These are phyloP conservation scores for Trissolcus japonicus DNA, from an alignment of 2,888 invertebrate genomes.

Conservation along the genomic window DNA sequence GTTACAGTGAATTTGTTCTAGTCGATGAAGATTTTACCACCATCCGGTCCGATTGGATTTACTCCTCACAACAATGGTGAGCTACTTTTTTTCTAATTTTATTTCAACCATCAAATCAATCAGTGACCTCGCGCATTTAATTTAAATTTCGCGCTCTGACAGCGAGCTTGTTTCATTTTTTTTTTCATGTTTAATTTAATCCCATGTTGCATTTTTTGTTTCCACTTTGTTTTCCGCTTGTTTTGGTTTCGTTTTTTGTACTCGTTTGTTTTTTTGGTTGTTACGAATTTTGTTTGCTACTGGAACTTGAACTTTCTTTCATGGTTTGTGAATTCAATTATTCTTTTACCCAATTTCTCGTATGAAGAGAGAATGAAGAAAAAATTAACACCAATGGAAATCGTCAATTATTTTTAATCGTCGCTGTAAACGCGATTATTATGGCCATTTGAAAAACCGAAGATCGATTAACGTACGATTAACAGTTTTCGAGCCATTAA, in stretches of 20 bases:
- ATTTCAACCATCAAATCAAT: not conserved
- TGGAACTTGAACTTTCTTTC: no score
- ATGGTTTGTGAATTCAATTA: not conserved
- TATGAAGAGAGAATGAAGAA: no score
- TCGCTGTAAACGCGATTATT: not conserved
- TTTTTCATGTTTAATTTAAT: not conserved
- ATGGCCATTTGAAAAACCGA: no score
- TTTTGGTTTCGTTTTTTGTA: no score
- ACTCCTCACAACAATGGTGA: conserved; percentile 37
- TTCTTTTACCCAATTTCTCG: no score
- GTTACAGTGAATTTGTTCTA: conserved; percentile 45
- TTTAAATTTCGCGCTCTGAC: not conserved
- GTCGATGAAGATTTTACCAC: conserved; percentile 34
- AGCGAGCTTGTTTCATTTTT: not conserved
- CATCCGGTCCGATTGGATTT: conserved; percentile 36
- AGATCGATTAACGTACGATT: no score
- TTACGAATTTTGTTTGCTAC: no score
- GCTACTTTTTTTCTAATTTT: not conserved
- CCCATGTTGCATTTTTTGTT: no score
- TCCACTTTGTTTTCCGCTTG: no score
- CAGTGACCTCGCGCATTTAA: not conserved
- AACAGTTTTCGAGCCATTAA: no score
- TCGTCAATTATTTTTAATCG: not conserved
- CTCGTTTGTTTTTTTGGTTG: no score
- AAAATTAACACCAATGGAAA: not conserved